Base-by-base conservation (phyloP, 2,888 invertebrate species). In the Lepidochrysops patricia region DNA sequence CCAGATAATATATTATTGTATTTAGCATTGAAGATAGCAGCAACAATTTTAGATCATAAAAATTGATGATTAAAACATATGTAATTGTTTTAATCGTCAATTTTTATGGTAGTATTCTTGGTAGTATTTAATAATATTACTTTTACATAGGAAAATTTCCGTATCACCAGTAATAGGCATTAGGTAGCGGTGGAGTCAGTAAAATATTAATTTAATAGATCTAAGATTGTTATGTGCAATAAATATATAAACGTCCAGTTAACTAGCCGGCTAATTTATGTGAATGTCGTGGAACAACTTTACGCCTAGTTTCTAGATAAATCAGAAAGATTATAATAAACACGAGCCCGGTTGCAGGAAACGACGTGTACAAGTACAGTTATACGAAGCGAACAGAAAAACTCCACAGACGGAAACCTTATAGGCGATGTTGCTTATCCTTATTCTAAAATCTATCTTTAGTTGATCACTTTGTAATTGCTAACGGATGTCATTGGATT, bases 21-120 rank as follows among this genome's bases (percentile, higher is more conserved):
- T 68, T 19, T 27, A 50, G 37, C 50, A 66, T 66, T 57, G 63
- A 49, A 70, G 77, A 77, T 79, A 78, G 61, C 27, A 66, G 63
- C 71, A 19, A 4, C 23, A 19, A 43, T 43, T 43, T 43, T 23
- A 12, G 43, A 23, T 23, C 43, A 23, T 23, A 43, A 43, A 43
- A 12, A 4, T 23, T 19, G n/a, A n/a, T n/a, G n/a, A n/a, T n/a
- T n/a, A n/a, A n/a, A n/a, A n/a, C n/a, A n/a, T n/a, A n/a, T n/a
- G n/a, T n/a, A n/a, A n/a, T n/a, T n/a, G n/a, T n/a, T n/a, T n/a
- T n/a, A n/a, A n/a, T n/a, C n/a, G n/a, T n/a, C n/a, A n/a, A n/a
- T n/a, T n/a, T n/a, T n/a, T n/a, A n/a, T n/a, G n/a, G n/a, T n/a
- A n/a, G n/a, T n/a, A n/a, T n/a, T n/a, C n/a, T n/a, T n/a, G n/a